Conservation (phyloP, 1,140 invertebrate genomes). For the Zelostemma sp. region DNA sequence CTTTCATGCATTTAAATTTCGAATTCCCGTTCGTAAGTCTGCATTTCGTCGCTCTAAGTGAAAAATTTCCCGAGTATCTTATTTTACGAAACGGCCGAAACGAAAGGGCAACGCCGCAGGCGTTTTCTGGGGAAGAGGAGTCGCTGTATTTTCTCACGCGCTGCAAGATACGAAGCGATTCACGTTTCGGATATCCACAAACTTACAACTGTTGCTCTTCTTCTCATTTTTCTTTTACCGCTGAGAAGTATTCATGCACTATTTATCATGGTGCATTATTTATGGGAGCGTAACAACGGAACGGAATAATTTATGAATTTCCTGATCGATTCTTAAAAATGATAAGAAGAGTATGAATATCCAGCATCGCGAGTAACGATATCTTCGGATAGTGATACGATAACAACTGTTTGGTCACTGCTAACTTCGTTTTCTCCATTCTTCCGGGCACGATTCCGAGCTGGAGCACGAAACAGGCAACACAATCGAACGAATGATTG, state of each 20-base stretch:
- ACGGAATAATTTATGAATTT: too few relatives aligned
- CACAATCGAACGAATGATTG: constrained; percentile 39
- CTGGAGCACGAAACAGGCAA: constrained; percentile 5
- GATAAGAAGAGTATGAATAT: too few relatives aligned
- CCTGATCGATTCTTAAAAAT: too few relatives aligned
- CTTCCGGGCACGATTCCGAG: constrained; percentile 4
- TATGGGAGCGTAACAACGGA: too few relatives aligned
- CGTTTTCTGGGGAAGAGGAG: neutral
- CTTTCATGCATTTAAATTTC: neutral
- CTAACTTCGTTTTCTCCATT: constrained; percentile 9
- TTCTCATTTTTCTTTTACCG: neutral
- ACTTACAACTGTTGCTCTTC: constrained; percentile 18
- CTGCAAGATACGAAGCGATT: constrained; percentile 15
- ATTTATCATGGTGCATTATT: too few relatives aligned
- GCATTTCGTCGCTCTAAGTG: neutral
- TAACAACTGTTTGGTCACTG: constrained; percentile 9
- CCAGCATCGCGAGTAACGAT: too few relatives aligned
- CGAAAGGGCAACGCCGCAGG: neutral
- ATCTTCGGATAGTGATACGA: too few relatives aligned
- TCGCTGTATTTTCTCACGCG: neutral
- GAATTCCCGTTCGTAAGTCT: neutral
- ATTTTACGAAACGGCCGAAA: constrained; percentile 11
- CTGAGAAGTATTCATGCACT: too few relatives aligned
- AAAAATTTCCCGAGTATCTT: constrained; percentile 10
- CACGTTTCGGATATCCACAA: constrained; percentile 6